Percentiles rank a stretch among this genome's conserved stretches.
Conservation (phyloP, 2,888 invertebrate genomes). For the Pseudococcus longispinus region DNA sequence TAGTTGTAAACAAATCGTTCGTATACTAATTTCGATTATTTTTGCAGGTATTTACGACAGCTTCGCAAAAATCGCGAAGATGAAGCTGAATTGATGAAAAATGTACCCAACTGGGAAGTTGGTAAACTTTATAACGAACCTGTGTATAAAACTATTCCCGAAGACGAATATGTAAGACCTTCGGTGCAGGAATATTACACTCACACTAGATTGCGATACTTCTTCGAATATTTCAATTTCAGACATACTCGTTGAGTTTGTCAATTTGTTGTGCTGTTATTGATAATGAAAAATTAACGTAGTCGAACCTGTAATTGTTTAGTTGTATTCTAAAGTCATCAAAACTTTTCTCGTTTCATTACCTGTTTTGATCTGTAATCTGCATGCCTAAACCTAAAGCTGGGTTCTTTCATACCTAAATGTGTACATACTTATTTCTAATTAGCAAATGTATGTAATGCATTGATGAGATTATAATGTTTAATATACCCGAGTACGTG, state of each 20-base stretch:
- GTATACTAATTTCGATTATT: conserved; percentile 57
- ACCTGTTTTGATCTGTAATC: background rate
- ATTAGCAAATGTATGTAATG: background rate
- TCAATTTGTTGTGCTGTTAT: background rate
- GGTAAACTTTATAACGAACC: conserved; percentile 89
- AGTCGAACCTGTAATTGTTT: background rate
- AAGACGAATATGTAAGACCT: conserved; percentile 72
- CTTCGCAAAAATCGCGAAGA: conserved; percentile 80
- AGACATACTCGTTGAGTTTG: conserved; percentile 8
- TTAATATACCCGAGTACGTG: background rate
- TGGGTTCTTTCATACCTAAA: background rate
- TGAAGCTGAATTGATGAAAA: conserved; percentile 85
- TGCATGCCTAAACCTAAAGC: background rate
- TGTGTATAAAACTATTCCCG: conserved; percentile 74
- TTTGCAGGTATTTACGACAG: conserved; percentile 73
- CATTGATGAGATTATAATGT: background rate
- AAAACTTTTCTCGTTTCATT: background rate
- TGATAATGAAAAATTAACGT: background rate
- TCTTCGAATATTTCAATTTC: conserved; percentile 13
- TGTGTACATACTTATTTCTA: background rate
- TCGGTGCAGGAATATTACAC: conserved; percentile 75
- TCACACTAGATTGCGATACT: conserved; percentile 64
- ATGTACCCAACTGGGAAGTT: conserved; percentile 89
- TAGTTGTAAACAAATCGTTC: background rate
- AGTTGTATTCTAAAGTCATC: background rate